Evolutionary conservation across 2,113 vertebrate genomes (phyloP), one percentile per base, ranked within the genome.

Genomic region (Rhinogobius similis): DNA sequence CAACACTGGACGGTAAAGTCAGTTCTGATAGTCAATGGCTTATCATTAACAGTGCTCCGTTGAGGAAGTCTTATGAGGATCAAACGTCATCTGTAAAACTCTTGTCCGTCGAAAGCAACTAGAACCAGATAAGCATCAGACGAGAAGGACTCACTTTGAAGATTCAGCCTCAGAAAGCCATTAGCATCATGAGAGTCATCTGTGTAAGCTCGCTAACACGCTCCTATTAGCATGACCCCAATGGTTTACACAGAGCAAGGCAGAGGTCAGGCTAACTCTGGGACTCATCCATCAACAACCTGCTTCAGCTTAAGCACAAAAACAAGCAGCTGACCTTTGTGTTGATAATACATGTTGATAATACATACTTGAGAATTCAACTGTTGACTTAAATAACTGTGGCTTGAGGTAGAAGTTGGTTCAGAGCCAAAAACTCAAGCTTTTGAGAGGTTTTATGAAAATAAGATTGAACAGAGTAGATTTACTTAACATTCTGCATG

Each of bases 151-250:
- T 58, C 59, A 65, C 77, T 81, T 83, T 84, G 73, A 84, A 84
- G 69, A 72, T 78, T 77, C 65, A 74, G 76, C 70, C 75, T 82
- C 29, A 79, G 82, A 83, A 84, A 79, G 77, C 69, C 79, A 87
- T 90, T 87, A 82, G 73, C 68, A 70, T 41, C 11, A 12, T 12
- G 65, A 74, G 82, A 78, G 72, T 23, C 70, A 41, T 72, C 78
- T 63, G 75, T 67, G 75, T 50, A 65, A 59, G 32, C 53, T 71
- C 72, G 77, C 11, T 14, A 24, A 68, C 1, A 4, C 85, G 58
- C 84, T 81, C 55, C 74, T 76, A 82, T 84, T 81, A 88, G 76
- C 46, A 21, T 67, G 52, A 56, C 52, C 65, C 67, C 56, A 66
- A 53, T 70, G 75, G 72, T 75, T 67, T 81, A 73, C 78, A 76